Conservation (phyloP, 2,888 invertebrate genomes). For the Cataglyphis cursor region DNA sequence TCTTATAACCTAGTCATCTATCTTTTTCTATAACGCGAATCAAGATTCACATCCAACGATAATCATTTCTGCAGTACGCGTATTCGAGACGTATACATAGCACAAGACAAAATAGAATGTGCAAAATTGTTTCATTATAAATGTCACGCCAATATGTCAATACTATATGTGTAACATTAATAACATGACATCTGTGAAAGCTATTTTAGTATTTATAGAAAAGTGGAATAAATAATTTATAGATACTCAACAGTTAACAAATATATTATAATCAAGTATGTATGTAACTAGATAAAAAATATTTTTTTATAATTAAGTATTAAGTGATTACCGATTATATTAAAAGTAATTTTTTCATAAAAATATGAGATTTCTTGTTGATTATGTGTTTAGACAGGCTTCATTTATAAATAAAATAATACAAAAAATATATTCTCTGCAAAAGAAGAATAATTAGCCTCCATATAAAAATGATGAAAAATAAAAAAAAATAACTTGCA, state of each 20-base stretch:
- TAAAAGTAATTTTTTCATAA: not conserved
- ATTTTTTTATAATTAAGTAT: not conserved
- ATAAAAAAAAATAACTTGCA: not conserved
- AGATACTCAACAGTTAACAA: not conserved
- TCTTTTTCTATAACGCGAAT: constrained; percentile 20
- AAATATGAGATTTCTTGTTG: not conserved
- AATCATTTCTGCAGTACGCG: constrained; percentile 22
- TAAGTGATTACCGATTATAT: not conserved
- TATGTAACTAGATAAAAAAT: not conserved
- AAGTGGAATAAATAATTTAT: not conserved
- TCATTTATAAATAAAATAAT: not conserved
- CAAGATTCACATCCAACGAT: constrained; percentile 28
- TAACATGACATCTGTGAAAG: not conserved
- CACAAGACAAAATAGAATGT: not conserved
- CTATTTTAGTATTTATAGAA: not conserved
- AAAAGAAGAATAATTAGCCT: constrained; percentile 35
- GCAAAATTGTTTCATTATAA: not conserved
- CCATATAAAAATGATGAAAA: too few relatives aligned
- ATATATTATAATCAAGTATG: not conserved
- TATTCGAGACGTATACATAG: not conserved
- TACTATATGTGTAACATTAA: not conserved
- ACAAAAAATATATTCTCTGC: not conserved
- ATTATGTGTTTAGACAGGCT: too few relatives aligned
- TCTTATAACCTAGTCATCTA: constrained; percentile 12
- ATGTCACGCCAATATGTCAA: not conserved